A percentile compares a stretch with the other conserved stretches of the same genome.
Conservation (phyloP, 2,888 invertebrate species). For the Pyrgus malvae region DNA sequence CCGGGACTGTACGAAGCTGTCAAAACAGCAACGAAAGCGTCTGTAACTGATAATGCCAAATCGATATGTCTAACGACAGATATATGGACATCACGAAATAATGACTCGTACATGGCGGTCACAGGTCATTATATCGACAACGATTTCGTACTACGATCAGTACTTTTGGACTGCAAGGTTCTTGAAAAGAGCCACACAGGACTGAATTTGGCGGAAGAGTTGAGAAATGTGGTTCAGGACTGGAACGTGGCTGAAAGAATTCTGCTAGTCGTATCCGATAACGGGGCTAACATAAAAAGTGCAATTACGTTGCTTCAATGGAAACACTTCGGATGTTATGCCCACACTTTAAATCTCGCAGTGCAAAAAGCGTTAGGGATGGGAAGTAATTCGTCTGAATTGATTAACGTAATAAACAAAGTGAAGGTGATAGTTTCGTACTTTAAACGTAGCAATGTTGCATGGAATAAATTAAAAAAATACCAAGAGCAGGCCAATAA, state of each 20-base stretch:
- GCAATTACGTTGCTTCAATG: constrained; percentile 27
- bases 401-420: constrained; percentile 26
- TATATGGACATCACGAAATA: constrained; percentile 32
- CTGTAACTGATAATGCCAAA: not conserved
- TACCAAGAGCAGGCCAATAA: constrained; percentile 27
- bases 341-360: constrained; percentile 32
- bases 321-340: constrained; percentile 37
- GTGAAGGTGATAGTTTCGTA: constrained; percentile 32
- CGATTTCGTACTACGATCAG: no score
- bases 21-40: not conserved
- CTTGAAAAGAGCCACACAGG: constrained; percentile 12
- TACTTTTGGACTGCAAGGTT: not conserved
- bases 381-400: not conserved
- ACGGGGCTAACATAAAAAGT: constrained; percentile 32
- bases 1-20: not conserved
- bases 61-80: constrained; percentile 32
- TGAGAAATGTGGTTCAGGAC: constrained; percentile 3
- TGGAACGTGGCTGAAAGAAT: constrained; percentile 15
- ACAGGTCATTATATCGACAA: constrained; percentile 6
- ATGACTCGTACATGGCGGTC: constrained; percentile 22
- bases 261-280: constrained; percentile 24
- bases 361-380: constrained; percentile 18
- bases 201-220: constrained; percentile 3
- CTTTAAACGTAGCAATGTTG: constrained; percentile 34
- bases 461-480: constrained; percentile 33